Evolutionary conservation across 2,113 vertebrate genomes (phyloP).

Genomic region (Zingel zingel): DNA sequence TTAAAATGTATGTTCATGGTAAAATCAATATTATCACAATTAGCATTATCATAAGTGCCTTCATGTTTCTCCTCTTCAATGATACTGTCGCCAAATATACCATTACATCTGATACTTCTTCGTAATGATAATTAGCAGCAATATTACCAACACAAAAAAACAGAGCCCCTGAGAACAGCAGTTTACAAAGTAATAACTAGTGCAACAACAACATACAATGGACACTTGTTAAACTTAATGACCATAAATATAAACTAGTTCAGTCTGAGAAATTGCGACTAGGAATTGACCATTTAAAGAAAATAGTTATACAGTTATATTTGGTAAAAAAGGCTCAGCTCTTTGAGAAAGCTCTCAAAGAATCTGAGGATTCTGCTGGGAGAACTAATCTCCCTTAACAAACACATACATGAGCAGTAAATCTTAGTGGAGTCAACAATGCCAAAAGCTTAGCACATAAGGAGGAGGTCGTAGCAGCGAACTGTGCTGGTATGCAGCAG

Average conservation of each 20-base stretch:
- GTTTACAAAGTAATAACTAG: not conserved
- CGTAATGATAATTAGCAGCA: not conserved
- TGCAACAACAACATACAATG: not conserved
- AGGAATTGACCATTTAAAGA: not conserved
- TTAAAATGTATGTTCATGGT: not conserved
- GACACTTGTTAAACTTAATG: not conserved
- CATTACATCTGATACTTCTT: not conserved
- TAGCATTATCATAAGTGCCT: not conserved
- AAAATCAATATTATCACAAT: not conserved
- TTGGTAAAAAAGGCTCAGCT: not conserved
- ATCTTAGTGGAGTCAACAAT: slow-evolving; percentile 11
- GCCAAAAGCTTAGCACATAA: slow-evolving; percentile 2
- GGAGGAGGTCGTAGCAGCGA: not conserved
- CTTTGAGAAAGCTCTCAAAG: not conserved
- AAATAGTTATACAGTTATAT: not conserved
- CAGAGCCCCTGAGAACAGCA: not conserved
- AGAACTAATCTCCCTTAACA: slow-evolving; percentile 19
- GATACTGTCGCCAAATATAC: not conserved
- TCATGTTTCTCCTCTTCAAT: not conserved
- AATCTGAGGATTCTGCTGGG: not conserved
- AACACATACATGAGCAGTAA: slow-evolving; percentile 10
- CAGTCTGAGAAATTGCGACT: not conserved
- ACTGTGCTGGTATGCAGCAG: slow-evolving; percentile 18
- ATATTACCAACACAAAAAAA: not conserved
- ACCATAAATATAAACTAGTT: not conserved